A percentile compares a stretch with the other conserved stretches of the same genome.
These are phyloP conservation scores for Anoplopoma fimbria DNA, from an alignment of 2,113 vertebrate species.

Conservation along the genomic window DNA sequence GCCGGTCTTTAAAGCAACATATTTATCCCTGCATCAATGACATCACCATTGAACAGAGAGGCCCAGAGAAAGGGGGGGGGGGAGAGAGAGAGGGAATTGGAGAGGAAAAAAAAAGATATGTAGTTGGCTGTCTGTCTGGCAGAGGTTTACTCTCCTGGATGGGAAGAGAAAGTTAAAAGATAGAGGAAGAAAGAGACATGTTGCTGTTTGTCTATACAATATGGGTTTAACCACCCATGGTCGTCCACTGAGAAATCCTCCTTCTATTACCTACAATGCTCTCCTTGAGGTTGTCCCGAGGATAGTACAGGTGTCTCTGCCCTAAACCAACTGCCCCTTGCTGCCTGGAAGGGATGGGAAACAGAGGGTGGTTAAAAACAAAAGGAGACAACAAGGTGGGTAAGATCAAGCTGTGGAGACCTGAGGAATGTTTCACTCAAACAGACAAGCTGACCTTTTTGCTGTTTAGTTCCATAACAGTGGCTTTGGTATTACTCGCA, in stretches of 20 bases:
- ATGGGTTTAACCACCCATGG: not conserved
- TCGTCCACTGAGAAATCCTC: not conserved
- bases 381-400: slow-evolving; percentile 26
- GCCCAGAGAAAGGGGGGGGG: slow-evolving; percentile 17
- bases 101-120: slow-evolving; percentile 41
- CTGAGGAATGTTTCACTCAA: slow-evolving; percentile 24
- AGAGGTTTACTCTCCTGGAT: slow-evolving; percentile 17
- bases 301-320: slow-evolving; percentile 5
- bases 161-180: slow-evolving; percentile 6
- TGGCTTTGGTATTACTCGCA: slow-evolving; percentile 44
- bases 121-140: slow-evolving; percentile 44
- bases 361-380: slow-evolving; percentile 26
- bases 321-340: slow-evolving; percentile 11
- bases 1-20: slow-evolving; percentile 74
- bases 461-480: slow-evolving; percentile 57
- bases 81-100: slow-evolving; percentile 18
- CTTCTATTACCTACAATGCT: slow-evolving; percentile 8
- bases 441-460: slow-evolving; percentile 67
- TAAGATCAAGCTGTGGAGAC: slow-evolving; percentile 39
- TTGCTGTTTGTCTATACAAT: not conserved
- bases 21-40: slow-evolving; percentile 81
- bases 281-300: not conserved
- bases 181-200: not conserved
- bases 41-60: slow-evolving; percentile 66
- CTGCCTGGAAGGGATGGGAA: slow-evolving; percentile 5